A percentile compares a stretch with the other conserved stretches of the same genome.
Conservation (phyloP, 2,113 vertebrate genomes). For the Opisthocomus hoazin region DNA sequence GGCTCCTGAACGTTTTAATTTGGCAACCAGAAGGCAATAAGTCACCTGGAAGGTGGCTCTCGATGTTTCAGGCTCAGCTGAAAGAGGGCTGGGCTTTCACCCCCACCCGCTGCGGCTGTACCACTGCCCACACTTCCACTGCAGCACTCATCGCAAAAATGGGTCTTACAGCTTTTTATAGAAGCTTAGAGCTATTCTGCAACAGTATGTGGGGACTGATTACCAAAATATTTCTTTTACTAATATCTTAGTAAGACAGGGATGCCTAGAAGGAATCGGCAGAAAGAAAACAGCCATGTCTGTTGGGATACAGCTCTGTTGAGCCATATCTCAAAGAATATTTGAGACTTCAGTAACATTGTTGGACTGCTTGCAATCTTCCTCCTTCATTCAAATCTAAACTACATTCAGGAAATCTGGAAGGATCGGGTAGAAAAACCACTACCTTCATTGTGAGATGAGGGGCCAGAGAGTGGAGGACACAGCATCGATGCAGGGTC, state of each 20-base stretch:
- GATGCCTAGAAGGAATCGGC: not conserved
- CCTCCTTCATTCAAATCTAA: not conserved
- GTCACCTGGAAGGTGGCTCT: not conserved
- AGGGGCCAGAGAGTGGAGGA: not conserved
- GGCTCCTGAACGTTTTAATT: not conserved
- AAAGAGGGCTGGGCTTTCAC: not conserved
- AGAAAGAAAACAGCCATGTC: not conserved
- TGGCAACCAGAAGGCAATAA: not conserved
- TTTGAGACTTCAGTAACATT: not conserved
- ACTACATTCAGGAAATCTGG: not conserved
- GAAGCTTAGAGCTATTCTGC: not conserved
- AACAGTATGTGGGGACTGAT: not conserved
- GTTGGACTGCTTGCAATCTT: not conserved
- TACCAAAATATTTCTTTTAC: not conserved
- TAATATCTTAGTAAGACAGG: not conserved
- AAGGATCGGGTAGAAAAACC: not conserved
- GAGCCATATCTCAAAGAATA: not conserved
- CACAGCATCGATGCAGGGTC: not conserved
- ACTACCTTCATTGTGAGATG: not conserved
- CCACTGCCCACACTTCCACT: not conserved
- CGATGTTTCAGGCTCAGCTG: not conserved
- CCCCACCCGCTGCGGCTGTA: not conserved
- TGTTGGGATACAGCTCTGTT: not conserved
- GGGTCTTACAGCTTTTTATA: not conserved
- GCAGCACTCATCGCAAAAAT: fast-evolving